Evolutionary conservation across 1,140 invertebrate genomes (phyloP).

Genomic region (Atopsyche davidsoni): DNA sequence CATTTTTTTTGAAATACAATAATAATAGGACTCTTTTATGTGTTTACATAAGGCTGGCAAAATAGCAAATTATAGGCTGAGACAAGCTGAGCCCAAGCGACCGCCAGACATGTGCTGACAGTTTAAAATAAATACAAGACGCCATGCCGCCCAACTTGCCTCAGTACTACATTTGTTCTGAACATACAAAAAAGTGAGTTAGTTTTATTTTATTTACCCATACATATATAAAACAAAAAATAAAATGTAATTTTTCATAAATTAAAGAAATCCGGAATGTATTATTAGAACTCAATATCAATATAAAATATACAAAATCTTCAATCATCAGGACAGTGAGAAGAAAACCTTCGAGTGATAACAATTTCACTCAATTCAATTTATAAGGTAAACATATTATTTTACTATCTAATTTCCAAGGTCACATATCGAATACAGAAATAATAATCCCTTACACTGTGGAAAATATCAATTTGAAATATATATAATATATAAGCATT

Average conservation of each 20-base stretch:
- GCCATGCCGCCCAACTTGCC: slow-evolving; percentile 9
- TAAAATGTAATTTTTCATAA: slow-evolving; percentile 3
- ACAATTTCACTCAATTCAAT: too few relatives aligned
- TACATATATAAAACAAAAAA: slow-evolving; percentile 8
- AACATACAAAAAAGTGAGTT: slow-evolving; percentile 8
- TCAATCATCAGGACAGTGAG: too few relatives aligned
- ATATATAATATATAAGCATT: too few relatives aligned
- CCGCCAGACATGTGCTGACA: slow-evolving; percentile 3
- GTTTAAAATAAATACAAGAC: slow-evolving; percentile 10
- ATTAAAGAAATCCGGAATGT: slow-evolving; percentile 21
- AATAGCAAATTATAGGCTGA: slow-evolving; percentile 19
- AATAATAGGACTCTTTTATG: slow-evolving; percentile 18
- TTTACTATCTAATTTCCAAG: too few relatives aligned
- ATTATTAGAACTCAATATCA: slow-evolving; percentile 8
- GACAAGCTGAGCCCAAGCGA: slow-evolving; percentile 16
- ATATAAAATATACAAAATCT: slow-evolving; percentile 12
- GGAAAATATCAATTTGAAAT: too few relatives aligned
- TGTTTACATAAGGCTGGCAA: slow-evolving; percentile 24
- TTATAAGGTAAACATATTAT: too few relatives aligned
- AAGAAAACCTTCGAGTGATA: too few relatives aligned
- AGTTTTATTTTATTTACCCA: neutral
- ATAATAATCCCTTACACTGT: too few relatives aligned
- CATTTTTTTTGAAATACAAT: slow-evolving; percentile 27
- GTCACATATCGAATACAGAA: too few relatives aligned
- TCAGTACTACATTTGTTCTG: slow-evolving; percentile 13